These are phyloP conservation scores for Sarcophaga bullata DNA, from an alignment of 1,140 invertebrate genomes.

Conservation along the genomic window DNA sequence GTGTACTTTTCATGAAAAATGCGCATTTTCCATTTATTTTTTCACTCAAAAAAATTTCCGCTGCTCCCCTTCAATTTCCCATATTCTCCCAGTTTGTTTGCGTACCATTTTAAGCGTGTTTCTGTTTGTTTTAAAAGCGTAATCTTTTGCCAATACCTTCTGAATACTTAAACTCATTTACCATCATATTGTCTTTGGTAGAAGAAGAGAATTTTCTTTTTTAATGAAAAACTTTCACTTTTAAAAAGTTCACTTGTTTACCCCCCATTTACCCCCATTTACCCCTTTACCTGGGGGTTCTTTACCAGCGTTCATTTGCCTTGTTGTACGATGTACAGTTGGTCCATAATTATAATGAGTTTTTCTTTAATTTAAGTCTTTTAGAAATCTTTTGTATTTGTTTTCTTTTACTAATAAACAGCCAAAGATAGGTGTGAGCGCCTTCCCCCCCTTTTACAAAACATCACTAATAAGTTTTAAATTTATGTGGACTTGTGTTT, in stretches of 20 bases:
- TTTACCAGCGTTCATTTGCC: neutral
- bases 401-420: neutral
- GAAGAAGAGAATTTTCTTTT: neutral
- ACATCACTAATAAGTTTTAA: neutral
- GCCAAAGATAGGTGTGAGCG: neutral
- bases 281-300: neutral
- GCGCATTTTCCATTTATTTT: slow-evolving; percentile 29
- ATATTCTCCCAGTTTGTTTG: neutral
- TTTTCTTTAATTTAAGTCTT: neutral
- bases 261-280: neutral
- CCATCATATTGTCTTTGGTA: neutral
- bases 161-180: neutral
- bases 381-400: slow-evolving; percentile 5
- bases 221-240: slow-evolving; percentile 37
- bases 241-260: neutral
- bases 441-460: too few relatives aligned
- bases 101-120: neutral
- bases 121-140: neutral
- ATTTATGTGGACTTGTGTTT: neutral
- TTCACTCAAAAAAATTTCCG: slow-evolving; percentile 29
- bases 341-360: slow-evolving; percentile 21
- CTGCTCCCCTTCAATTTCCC: neutral
- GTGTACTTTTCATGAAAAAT: slow-evolving; percentile 20
- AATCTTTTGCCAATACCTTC: neutral
- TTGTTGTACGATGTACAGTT: neutral